Evolutionary conservation across 1,140 invertebrate species (phyloP).

Genomic region (Psilanteris sp.): DNA sequence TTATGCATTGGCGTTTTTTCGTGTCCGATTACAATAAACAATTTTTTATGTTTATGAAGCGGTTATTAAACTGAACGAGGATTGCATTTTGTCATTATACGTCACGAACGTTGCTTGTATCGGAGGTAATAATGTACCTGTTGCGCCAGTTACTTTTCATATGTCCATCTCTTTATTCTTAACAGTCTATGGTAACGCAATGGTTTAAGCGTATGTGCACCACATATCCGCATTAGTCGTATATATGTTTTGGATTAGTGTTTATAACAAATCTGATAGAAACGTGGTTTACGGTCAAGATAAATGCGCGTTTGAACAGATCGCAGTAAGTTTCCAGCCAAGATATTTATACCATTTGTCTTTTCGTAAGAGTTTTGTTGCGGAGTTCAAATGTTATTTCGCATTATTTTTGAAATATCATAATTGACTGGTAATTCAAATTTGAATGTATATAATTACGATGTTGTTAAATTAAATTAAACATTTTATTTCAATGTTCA

Average conservation of each 20-base stretch:
- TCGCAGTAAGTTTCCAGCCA: too few relatives aligned
- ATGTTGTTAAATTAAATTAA: constrained; percentile 39
- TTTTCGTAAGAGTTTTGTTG: background rate
- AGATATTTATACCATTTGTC: too few relatives aligned
- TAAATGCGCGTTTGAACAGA: constrained; percentile 1
- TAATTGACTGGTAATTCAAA: constrained; percentile 28
- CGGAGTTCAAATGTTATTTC: constrained; percentile 33
- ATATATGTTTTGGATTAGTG: constrained; percentile 30
- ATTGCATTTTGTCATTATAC: constrained; percentile 15
- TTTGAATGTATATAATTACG: constrained; percentile 26
- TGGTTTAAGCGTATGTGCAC: constrained; percentile 44
- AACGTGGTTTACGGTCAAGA: constrained; percentile 32
- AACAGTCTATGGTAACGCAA: constrained; percentile 16
- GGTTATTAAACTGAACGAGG: background rate
- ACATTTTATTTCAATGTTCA: constrained; percentile 50
- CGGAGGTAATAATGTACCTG: constrained; percentile 41
- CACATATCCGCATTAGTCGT: constrained; percentile 23
- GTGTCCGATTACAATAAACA: too few relatives aligned
- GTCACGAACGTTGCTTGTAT: constrained; percentile 33
- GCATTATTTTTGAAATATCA: constrained; percentile 14
- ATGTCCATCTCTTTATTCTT: constrained; percentile 52
- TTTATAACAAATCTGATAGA: constrained; percentile 27
- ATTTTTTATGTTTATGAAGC: too few relatives aligned
- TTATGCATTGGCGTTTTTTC: too few relatives aligned
- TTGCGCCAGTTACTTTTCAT: constrained; percentile 48